A percentile compares a stretch with the other conserved stretches of the same genome.
phyloP scores from a whole-genome alignment of 2,888 invertebrate species.

The Polydesmus complanatus region DNA sequence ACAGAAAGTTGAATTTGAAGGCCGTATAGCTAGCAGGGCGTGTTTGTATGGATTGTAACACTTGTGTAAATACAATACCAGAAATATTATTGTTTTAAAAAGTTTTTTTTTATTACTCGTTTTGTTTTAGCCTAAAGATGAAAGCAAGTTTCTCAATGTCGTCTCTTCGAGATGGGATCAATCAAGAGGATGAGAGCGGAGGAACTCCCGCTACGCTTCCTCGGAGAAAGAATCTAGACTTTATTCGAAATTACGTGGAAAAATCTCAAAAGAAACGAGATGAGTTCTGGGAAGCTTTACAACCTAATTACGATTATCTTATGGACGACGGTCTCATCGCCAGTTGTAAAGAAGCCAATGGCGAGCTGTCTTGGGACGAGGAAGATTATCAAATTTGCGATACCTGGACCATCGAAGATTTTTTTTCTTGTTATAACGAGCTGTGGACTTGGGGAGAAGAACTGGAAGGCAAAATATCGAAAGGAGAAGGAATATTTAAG shows the following conservation, averaged over 20 bases:
- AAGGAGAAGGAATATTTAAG: slow-evolving; percentile 38
- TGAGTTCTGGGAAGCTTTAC: slow-evolving; percentile 80
- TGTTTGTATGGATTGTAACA: too few relatives aligned
- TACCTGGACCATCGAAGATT: slow-evolving; percentile 60
- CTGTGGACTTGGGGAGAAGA: slow-evolving; percentile 66
- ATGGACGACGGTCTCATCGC: slow-evolving; percentile 90
- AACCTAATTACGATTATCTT: slow-evolving; percentile 83
- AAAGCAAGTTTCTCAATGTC: slow-evolving; percentile 16
- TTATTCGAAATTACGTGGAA: neutral
- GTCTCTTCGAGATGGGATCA: slow-evolving; percentile 8
- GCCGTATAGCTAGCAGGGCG: too few relatives aligned
- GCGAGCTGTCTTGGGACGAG: slow-evolving; percentile 53
- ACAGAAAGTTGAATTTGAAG: too few relatives aligned
- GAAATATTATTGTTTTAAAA: too few relatives aligned
- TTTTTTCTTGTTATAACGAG: slow-evolving; percentile 62
- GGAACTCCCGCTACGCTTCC: slow-evolving; percentile 9
- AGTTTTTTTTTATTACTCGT: too few relatives aligned
- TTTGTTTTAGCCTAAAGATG: too few relatives aligned
- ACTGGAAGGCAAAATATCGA: slow-evolving; percentile 47
- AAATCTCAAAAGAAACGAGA: slow-evolving; percentile 37
- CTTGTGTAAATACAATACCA: too few relatives aligned
- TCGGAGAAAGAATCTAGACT: neutral
- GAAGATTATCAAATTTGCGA: slow-evolving; percentile 36
- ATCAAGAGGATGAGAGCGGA: neutral
- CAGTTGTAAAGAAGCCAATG: slow-evolving; percentile 66